Evolutionary conservation across 2,797 vertebrate species (phyloP).

Genomic region (Neoniphon sammara): DNA sequence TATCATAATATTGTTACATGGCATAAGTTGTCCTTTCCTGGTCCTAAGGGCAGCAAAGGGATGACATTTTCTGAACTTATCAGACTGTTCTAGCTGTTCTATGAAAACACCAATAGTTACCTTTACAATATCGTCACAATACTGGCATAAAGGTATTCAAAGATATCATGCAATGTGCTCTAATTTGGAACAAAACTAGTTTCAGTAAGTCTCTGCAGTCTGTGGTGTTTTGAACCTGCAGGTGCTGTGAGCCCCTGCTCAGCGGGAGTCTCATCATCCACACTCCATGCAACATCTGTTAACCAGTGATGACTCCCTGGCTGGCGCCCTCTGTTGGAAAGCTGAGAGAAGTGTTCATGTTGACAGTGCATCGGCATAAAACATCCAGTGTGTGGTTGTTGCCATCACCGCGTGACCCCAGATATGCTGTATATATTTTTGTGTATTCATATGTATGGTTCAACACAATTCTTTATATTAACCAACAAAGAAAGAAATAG

Average conservation of each 20-base stretch:
- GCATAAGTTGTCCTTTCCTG: too few species aligned
- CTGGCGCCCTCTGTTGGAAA: conserved; percentile 45
- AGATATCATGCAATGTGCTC: too few species aligned
- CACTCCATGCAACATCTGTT: conserved; percentile 4
- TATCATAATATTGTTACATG: too few species aligned
- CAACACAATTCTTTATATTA: conserved; percentile 3
- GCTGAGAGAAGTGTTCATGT: neutral
- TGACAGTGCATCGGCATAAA: neutral
- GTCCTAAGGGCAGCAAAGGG: too few species aligned
- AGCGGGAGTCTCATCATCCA: neutral
- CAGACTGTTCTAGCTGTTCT: too few species aligned
- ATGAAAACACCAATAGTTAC: too few species aligned
- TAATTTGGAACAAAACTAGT: neutral
- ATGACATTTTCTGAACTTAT: too few species aligned
- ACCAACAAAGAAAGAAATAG: neutral
- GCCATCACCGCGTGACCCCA: neutral
- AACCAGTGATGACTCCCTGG: neutral
- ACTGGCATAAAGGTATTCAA: too few species aligned
- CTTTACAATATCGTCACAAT: too few species aligned
- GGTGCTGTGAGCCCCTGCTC: conserved; percentile 41
- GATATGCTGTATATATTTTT: conserved; percentile 22
- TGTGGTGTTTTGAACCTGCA: conserved; percentile 34
- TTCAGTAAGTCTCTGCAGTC: neutral
- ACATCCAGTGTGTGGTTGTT: neutral
- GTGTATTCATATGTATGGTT: neutral